Percentiles rank a stretch among this genome's conserved stretches.
Conservation (phyloP, 2,113 vertebrate species). For the Melospiza melodia region DNA sequence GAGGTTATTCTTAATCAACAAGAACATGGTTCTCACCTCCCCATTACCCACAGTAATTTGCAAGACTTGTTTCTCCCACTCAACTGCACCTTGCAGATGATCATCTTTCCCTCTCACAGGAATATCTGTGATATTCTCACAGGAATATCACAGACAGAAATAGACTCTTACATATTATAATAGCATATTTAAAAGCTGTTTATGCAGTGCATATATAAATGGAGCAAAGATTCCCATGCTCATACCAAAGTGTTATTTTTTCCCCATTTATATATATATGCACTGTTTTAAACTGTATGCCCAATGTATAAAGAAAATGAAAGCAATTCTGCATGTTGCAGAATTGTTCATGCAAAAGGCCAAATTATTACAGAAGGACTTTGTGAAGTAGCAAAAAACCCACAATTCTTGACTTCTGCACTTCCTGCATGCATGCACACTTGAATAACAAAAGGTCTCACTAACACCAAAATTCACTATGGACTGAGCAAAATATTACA, state of each 20-base stretch:
- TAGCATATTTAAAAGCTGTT: conserved; percentile 21
- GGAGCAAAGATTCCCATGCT: background rate
- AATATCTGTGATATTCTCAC: conserved; percentile 3
- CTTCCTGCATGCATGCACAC: background rate
- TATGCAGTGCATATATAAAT: background rate
- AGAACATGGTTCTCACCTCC: background rate
- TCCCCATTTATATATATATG: background rate
- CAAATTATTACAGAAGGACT: background rate
- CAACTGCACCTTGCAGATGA: background rate
- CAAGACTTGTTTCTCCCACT: background rate
- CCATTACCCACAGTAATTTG: background rate
- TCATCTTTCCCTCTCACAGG: background rate
- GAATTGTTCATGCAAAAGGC: background rate
- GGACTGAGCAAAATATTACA: background rate
- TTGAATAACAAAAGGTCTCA: background rate
- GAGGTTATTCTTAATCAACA: background rate
- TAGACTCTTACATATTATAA: conserved; percentile 5
- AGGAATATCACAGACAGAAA: conserved; percentile 19
- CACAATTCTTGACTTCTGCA: background rate
- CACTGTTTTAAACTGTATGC: background rate
- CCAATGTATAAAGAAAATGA: background rate
- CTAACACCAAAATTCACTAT: background rate
- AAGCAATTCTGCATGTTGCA: background rate
- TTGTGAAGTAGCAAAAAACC: background rate
- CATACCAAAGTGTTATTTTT: background rate